These are phyloP conservation scores for Nineta flava DNA, from an alignment of 2,888 invertebrate genomes.

Conservation along the genomic window DNA sequence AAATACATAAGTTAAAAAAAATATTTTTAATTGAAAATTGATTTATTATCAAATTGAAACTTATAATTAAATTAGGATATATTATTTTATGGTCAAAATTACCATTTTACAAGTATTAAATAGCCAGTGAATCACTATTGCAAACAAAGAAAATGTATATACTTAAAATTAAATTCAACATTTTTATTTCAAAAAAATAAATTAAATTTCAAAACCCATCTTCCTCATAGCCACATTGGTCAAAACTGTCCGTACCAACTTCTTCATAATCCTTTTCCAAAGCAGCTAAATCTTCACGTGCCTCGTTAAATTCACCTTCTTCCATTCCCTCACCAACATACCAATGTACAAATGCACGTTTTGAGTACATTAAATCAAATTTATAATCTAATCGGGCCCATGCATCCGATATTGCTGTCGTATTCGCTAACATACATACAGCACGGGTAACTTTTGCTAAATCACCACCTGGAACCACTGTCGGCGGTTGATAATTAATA, in stretches of 20 bases:
- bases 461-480: conserved; percentile 59
- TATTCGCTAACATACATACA: conserved; percentile 75
- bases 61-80: too few relatives aligned
- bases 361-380: conserved; percentile 65
- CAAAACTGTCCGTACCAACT: conserved; percentile 21
- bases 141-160: too few relatives aligned
- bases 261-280: conserved; percentile 50
- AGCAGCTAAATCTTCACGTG: conserved; percentile 43
- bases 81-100: too few relatives aligned
- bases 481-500: conserved; percentile 59
- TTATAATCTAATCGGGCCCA: conserved; percentile 69
- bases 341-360: conserved; percentile 80
- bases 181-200: too few relatives aligned
- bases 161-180: too few relatives aligned
- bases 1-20: too few relatives aligned
- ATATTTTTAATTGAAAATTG: too few relatives aligned
- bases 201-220: too few relatives aligned
- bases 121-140: too few relatives aligned
- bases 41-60: too few relatives aligned
- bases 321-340: conserved; percentile 61
- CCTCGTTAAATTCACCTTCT: conserved; percentile 45
- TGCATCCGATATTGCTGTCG: conserved; percentile 59
- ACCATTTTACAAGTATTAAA: too few relatives aligned
- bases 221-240: too few relatives aligned
- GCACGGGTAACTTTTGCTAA: conserved; percentile 58